These are phyloP conservation scores for Cristatella mucedo DNA, from an alignment of 2,888 invertebrate genomes.

Conservation along the genomic window DNA sequence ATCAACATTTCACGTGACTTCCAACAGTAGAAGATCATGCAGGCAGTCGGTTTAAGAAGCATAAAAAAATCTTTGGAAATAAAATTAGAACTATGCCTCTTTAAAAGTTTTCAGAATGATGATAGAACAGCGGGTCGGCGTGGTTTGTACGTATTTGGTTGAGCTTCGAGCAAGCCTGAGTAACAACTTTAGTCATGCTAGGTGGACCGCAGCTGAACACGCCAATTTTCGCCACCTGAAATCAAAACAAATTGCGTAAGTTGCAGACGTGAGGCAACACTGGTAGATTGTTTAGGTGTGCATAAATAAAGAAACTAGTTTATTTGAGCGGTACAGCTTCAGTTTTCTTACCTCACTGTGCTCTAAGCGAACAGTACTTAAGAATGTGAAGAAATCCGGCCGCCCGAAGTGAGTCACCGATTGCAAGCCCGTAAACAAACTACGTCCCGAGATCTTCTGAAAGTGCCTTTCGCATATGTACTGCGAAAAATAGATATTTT, in stretches of 20 bases:
- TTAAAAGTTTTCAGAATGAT: conserved; percentile 87
- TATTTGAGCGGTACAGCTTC: too few species aligned
- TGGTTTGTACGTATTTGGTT: too few species aligned
- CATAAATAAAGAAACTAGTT: too few species aligned
- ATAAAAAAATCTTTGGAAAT: not conserved
- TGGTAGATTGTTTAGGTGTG: not conserved
- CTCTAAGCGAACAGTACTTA: conserved; percentile 41
- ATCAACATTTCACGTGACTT: too few species aligned
- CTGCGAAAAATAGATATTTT: conserved; percentile 27
- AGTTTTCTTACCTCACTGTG: conserved; percentile 40
- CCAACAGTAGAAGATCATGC: too few species aligned
- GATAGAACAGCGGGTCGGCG: conserved; percentile 69
- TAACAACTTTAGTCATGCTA: conserved; percentile 85
- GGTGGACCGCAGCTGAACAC: conserved; percentile 97
- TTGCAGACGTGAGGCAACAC: conserved; percentile 9
- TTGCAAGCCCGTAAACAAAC: conserved; percentile 47
- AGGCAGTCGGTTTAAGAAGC: too few species aligned
- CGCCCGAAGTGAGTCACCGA: conserved; percentile 50
- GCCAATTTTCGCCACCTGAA: conserved; percentile 85
- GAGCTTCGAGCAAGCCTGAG: conserved; percentile 76
- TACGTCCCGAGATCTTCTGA: conserved; percentile 45
- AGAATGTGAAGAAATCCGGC: conserved; percentile 45
- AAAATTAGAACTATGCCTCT: not conserved
- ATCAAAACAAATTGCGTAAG: conserved; percentile 10
- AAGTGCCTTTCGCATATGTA: conserved; percentile 51